Base-by-base conservation (phyloP, 2,797 vertebrate species). In the Propithecus deckenii region DNA sequence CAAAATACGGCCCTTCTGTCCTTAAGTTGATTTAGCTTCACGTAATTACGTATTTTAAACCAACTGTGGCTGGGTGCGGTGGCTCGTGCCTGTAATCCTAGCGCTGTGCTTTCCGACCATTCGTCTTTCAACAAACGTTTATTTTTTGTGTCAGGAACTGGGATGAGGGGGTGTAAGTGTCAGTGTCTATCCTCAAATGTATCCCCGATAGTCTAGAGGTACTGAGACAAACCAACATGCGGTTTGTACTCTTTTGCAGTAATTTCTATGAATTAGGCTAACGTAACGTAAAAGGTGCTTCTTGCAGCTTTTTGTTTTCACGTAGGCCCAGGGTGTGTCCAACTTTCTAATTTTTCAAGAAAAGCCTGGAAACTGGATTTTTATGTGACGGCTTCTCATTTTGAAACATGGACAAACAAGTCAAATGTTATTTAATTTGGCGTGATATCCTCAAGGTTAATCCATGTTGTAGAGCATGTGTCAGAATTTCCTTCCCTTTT, bases 171-270 rank as follows among this genome's bases (percentile, higher is more conserved):
- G 69, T 48, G 43, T 23, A 74, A 10, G 32, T 28, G 38, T 18
- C 14, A 28, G 83, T 1, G 17, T 38, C 57, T n/a, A 4, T 6
- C 4, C 41, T 50, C 25, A 13, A 32, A 17, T 17, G 30, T 35
- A 23, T 32, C 4, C 25, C 23, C 38, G 5, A 0, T 1, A 32
- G 30, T 3, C 1, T 1, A 22, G 41, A 13, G 28, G 81, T 12
- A 14, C 8, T 0, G 20, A 38, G 76, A 22, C 17, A 18, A 46
- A 35, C 22, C 35, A 20, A n/a, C 4, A n/a, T 35, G 12, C 2
- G 2, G 22, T 28, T 17, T 25, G 32, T 14, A 2, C 43, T 0
- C 2, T 13, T 3, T 20, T 5, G 30, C 4, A 1, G 3, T 38
- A 4, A 3, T 32, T 4, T 43, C 48, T 67, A 1, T 2, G 30